phyloP scores from a whole-genome alignment of 2,113 vertebrate species.

The Pollimyrus isidori region DNA sequence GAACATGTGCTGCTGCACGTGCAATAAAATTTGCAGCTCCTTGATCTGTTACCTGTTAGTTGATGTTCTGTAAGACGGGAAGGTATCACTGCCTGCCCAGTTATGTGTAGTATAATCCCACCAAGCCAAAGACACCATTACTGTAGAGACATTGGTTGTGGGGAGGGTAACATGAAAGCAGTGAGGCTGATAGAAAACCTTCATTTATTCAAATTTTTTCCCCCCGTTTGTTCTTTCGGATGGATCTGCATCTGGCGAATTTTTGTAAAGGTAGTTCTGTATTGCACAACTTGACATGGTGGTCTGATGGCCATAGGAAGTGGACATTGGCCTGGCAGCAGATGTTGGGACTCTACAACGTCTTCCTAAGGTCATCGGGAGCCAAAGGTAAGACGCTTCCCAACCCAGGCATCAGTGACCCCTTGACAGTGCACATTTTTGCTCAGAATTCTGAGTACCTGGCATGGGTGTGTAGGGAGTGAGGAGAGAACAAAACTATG shows the following conservation, averaged over 20 bases:
- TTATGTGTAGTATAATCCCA: background rate
- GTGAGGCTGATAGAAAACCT: background rate
- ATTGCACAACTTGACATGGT: background rate
- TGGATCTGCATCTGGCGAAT: background rate
- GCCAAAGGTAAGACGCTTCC: conserved; percentile 56
- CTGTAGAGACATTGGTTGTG: background rate
- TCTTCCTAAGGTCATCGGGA: conserved; percentile 76
- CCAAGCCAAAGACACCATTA: background rate
- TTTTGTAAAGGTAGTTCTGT: background rate
- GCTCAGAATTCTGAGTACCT: background rate
- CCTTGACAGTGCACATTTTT: background rate
- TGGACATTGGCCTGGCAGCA: conserved; percentile 76
- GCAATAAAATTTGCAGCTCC: background rate
- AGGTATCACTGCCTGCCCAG: background rate
- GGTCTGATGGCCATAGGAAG: conserved; percentile 59
- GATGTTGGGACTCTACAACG: conserved; percentile 81
- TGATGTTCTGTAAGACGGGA: background rate
- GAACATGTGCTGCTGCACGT: background rate
- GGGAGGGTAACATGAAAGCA: background rate
- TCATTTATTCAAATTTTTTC: background rate
- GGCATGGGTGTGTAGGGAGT: background rate
- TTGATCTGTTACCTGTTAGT: background rate
- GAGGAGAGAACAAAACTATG: background rate
- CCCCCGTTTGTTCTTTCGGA: background rate
- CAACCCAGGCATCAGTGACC: background rate